Base-by-base conservation (phyloP, 2,888 invertebrate genomes). In the Dryobota labecula region DNA sequence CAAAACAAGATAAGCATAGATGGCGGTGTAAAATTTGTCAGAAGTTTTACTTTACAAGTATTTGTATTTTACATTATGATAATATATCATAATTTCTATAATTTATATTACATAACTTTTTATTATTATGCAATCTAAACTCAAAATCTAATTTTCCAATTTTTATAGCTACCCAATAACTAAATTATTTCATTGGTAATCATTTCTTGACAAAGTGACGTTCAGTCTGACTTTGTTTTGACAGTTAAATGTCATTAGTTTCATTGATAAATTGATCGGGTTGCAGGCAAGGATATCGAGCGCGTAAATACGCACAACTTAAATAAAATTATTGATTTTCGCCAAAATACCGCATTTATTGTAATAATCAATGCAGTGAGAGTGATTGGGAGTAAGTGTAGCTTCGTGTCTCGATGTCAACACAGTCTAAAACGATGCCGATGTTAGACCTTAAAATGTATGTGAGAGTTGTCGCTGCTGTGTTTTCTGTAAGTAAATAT, bases 391-490 rank as follows among this genome's bases (percentile, higher is more conserved):
- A 61, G 53, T 68, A 43, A 60, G 68, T 56, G 43, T 65, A 49
- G 45, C 70, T 78, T 57, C 33, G 67, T 73, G 71, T 69, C 86
- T 90, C 89, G 80, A 94, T 94, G 94, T 94, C 94, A 78, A 93
- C 88, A 73, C 93, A 94, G 85, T 92, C 92, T 49, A 93, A 92
- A 88, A 92, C 89, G 82, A 94, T 95, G 94, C 94, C 95, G 60
- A 80, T 87, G 85, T 85, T 95, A 74, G 95, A 96, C 76, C 86
- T 94, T 73, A 94, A 93, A 88, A 90, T 93, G 85, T 96, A 92
- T 82, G 91, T 95, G 65, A 89, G 93, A 82, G 90, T 95, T 66
- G 94, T 95, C 11, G 95, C 94, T 30, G 93, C 92, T 51, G 94
- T 95, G 54, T 96, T 96, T 90, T 92, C 93, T 76, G 95, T 96